Base-by-base conservation (phyloP, 1,140 invertebrate genomes). In the Arion vulgaris region DNA sequence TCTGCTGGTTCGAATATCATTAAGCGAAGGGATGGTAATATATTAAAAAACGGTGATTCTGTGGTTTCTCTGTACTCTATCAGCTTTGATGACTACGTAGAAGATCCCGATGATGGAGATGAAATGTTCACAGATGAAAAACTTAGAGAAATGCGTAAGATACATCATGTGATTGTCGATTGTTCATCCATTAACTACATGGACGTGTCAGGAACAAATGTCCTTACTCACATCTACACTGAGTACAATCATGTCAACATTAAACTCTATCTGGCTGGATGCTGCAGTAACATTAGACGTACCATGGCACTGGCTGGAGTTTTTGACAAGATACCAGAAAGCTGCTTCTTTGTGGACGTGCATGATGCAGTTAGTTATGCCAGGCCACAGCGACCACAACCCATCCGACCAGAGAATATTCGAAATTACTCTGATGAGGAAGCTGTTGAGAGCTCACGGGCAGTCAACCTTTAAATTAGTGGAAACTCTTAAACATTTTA, bases 151-250 rank as follows among this genome's bases (percentile, higher is more conserved):
- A 85, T 90, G 86, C 83, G 87, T 45, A 85, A 84, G 82, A 87
- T 87, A 49, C 91, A 91, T 81, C 91, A 92, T 77, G 82, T 93
- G 19, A 88, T 92, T 76, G 84, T 92, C 80, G 92, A 93, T 85
- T 93, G 91, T 84, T 90, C 89, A 0, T 84, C 90, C 15, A 87
- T 93, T 62, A 91, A 92, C 68, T 93, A 93, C 84, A 83, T 93
- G 45, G 92, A 93, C 84, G 87, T 90, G n/a, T 92, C 92, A 68
- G 92, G 92, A 19, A 87, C 89, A 15, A 91, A 91, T 84, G 90
- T 91, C 0, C 85, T 93, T 34, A 86, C 83, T 53, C 91, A 92
- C 82, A 90, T 92, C 81, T 88, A 77, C 69, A 83, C 85, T 7
- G 90, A 91, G 81, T 90, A 88, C 69, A 85, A 80, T 15, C 89